Evolutionary conservation across 2,888 invertebrate genomes (phyloP), one percentile per base, ranked within the genome.

Genomic region (Perithous albicinctus): DNA sequence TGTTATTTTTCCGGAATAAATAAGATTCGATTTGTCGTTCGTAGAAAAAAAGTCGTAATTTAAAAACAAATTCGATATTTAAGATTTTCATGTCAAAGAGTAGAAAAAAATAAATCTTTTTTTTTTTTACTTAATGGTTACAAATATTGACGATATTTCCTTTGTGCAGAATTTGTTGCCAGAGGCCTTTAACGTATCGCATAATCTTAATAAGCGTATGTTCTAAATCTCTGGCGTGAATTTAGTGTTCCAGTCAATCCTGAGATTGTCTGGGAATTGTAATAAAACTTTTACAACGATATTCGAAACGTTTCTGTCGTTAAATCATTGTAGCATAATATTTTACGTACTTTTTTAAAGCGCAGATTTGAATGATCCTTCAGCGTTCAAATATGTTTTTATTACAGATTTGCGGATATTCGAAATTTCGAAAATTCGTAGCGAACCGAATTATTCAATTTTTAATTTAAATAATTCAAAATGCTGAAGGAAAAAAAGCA

Each of bases 171-270:
- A 85, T 12, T 67, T 90, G 90, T 92, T 51, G 87, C 91, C 91
- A 90, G 87, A 92, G 88, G 92, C 92, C 92, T 92, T 92, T 92
- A 88, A 91, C 90, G 85, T 83, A 84, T 85, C 86, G 87, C 86
- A 84, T 70, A 86, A 72, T 46, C 88, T 90, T 87, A 23, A 89
- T 77, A 82, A 84, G 87, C 86, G 86, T 87, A 86, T 83, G 88
- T 90, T 92, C 92, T 92, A 92, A 91, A 91, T 87, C 88, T 90
- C 87, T 90, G 91, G 90, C 86, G 35, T 72, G 48, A 32, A 54
- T 82, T 75, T 83, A 0, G 64, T 82, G 38, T 82, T 75, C 82
- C 82, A 78, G 82, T 66, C 78, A 67, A 78, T 78, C 78, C 82
- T 75, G 43, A 35, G 66, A 82, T 70, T 26, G 70, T 72, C 78